Evolutionary conservation across 2,797 vertebrate species (phyloP), one percentile per base, ranked within the genome.

Genomic region (Protosalanx chinensis): DNA sequence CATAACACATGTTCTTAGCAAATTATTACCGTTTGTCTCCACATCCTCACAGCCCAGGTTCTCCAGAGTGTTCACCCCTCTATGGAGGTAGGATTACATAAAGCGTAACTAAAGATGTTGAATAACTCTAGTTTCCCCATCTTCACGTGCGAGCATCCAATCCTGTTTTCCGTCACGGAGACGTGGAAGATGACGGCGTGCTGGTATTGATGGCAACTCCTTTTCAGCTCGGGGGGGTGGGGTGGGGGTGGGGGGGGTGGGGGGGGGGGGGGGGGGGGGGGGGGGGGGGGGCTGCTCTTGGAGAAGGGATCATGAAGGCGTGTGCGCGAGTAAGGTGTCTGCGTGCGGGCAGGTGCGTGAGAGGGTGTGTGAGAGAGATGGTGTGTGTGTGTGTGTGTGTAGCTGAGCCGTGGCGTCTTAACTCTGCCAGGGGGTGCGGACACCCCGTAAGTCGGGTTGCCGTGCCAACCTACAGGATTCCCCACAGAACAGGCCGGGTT

Each of bases 351-450:
- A 4, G 0, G 7, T 6, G 35, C 35, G 35, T 37, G 1, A 4
- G 18, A n/a, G 13, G 20, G 64, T 67, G 68, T 74, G 69, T 73
- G 72, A 76, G 71, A 67, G 73, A 46, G 41, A n/a, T 67, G 67
- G 75, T 80, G 41, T 58, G 75, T 83, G 82, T 83, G 86, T 77
- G 35, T 20, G 63, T 35, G 33, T 37, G 32, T 64, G 90, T 91
- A 89, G 88, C 89, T 87, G 70, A 0, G 79, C 84, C 12, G 85
- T 83, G 62, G 75, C 29, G 30, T 85, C 85, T 87, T 84, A 78
- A 84, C 88, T 86, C 88, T 85, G 85, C 85, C 88, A 88, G 81
- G 72, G 87, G 89, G 91, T 91, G 89, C 90, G 86, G 87, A 87
- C 88, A 83, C 81, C 76, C 81, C 72, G 77, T 84, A 88, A 92